Evolutionary conservation across 2,797 vertebrate species (phyloP).

Genomic region (Sebastes vulpes): DNA sequence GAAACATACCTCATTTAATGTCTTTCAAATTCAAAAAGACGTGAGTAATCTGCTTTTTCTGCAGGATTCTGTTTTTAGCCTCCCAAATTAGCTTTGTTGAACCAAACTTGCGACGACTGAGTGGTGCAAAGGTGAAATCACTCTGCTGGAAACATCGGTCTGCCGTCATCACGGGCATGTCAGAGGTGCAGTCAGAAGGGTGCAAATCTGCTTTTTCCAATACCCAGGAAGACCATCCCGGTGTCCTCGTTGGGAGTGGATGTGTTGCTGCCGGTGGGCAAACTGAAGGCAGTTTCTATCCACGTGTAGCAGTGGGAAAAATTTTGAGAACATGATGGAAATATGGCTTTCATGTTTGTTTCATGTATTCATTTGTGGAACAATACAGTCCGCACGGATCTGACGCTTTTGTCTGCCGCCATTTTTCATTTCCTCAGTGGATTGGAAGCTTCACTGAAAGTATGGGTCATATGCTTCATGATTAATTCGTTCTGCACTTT

Average conservation of each 20-base stretch:
- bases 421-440: neutral
- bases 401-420: neutral
- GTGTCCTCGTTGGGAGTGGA: slow-evolving; percentile 2
- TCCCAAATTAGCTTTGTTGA: slow-evolving; percentile 25
- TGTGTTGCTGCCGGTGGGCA: neutral
- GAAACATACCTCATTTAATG: slow-evolving; percentile 13
- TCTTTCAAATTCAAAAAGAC: slow-evolving; percentile 13
- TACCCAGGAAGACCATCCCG: neutral
- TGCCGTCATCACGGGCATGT: neutral
- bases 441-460: neutral
- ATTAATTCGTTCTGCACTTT: neutral
- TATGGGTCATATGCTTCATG: neutral
- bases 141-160: neutral
- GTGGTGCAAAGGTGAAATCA: slow-evolving; percentile 17
- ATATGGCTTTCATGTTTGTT: neutral
- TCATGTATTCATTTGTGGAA: neutral
- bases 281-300: slow-evolving; percentile 5
- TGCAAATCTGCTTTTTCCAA: neutral
- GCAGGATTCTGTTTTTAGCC: slow-evolving; percentile 20
- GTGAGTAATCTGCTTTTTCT: neutral
- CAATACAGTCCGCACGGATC: neutral
- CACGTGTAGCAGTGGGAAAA: neutral
- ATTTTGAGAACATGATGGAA: neutral
- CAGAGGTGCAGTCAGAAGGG: slow-evolving; percentile 1
- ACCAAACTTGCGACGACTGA: neutral